phyloP scores from a whole-genome alignment of 2,113 vertebrate species.

The Coracopsis vasa region DNA sequence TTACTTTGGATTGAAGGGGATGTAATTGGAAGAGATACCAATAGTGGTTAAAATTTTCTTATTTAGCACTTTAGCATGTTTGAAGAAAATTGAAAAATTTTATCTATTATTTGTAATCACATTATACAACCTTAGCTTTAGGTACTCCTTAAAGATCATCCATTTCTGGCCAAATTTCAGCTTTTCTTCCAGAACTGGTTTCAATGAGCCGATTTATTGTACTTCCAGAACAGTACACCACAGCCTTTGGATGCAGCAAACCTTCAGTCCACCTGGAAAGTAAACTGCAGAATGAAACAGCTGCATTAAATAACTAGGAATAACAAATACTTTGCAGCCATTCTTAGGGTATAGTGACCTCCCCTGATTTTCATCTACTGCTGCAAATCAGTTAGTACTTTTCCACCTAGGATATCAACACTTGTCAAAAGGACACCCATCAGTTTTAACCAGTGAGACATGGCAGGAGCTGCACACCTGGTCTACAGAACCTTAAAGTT shows the following conservation, averaged over 20 bases:
- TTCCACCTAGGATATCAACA: fast-evolving
- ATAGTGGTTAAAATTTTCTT: not conserved
- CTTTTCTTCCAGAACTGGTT: not conserved
- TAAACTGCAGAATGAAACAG: not conserved
- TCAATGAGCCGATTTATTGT: not conserved
- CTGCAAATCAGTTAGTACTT: not conserved
- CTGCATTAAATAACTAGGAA: not conserved
- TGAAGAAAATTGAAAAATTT: not conserved
- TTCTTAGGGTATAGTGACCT: not conserved
- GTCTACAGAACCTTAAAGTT: not conserved
- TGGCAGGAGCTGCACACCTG: not conserved
- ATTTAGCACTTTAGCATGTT: not conserved
- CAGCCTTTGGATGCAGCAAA: not conserved
- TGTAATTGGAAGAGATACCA: not conserved
- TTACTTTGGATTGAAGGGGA: not conserved
- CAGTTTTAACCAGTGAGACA: not conserved
- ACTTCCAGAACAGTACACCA: not conserved
- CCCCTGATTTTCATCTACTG: not conserved
- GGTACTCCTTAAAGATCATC: not conserved
- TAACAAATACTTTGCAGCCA: not conserved
- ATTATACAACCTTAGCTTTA: not conserved
- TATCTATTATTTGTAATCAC: not conserved
- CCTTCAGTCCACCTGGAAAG: not conserved
- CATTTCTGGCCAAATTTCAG: not conserved
- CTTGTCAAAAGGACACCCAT: not conserved